Base-by-base conservation (phyloP, 2,888 invertebrate species). In the Apotomis capreana region DNA sequence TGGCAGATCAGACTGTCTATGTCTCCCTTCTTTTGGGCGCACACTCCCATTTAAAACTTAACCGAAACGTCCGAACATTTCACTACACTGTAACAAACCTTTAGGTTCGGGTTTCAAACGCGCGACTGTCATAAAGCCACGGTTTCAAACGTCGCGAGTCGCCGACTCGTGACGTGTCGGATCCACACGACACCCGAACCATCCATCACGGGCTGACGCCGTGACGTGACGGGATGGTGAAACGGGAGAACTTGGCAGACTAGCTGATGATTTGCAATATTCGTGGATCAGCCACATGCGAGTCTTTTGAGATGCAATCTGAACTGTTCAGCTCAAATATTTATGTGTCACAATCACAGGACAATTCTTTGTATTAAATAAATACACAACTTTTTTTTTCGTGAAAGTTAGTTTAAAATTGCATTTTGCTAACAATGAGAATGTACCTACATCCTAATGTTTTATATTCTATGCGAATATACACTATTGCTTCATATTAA, bases 171-270 rank as follows among this genome's bases (percentile, higher is more conserved):
- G 55, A 64, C 64, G 64, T 15, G 44, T 64, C 64, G 26, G 57
- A 46, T 65, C 57, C 57, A 55, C 44, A 8, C 65, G 65, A 65
- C 65, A 65, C 65, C 58, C 26, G 36, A 46, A 26, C 46, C 57
- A 65, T 65, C 65, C 57, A 46, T 65, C 65, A 65, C 46, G 26
- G 8, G 55, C 0, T 13, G 65, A 55, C 55, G 64, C 62, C 63
- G 55, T 36, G 65, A 64, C 64, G 55, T 13, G 13, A 64, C 46
- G 26, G 36, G 40, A 15, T 44, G 65, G 12, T 65, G 65, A 65
- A 65, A 65, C 46, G 65, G 26, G 65, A 65, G 55, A 26, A 57
- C 65, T 65, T 65, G 65, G 65, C 65, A 65, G 55, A 65, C 65
- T 65, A 55, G 64, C 55, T 57, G 65, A 65, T 57, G 65, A 65